Percentiles rank a stretch among this genome's conserved stretches.
phyloP scores from a whole-genome alignment of 2,888 invertebrate species.

The Panorpa germanica region DNA sequence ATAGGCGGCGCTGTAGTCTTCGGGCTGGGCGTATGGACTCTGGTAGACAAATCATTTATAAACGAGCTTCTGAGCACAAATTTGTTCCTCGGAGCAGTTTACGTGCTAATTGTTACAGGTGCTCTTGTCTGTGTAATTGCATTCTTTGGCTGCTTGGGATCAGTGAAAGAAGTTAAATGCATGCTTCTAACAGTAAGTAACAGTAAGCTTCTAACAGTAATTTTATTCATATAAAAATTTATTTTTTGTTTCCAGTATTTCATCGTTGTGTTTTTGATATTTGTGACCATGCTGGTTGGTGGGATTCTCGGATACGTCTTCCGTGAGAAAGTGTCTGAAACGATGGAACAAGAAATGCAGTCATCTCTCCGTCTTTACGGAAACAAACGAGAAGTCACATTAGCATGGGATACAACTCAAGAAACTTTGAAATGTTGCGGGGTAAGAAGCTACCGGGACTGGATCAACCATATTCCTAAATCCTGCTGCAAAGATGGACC shows the following conservation, averaged over 20 bases:
- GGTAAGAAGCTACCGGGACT: conserved; percentile 53
- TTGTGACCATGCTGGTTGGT: conserved; percentile 77
- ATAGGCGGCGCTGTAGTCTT: conserved; percentile 61
- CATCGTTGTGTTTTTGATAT: conserved; percentile 70
- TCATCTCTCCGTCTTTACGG: conserved; percentile 58
- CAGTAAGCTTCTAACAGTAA: too few species aligned
- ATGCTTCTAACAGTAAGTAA: conserved; percentile 70
- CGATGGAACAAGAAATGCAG: conserved; percentile 60
- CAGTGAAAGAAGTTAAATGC: conserved; percentile 86
- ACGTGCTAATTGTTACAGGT: conserved; percentile 67
- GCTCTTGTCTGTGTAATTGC: conserved; percentile 64
- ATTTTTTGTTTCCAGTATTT: conserved; percentile 50
- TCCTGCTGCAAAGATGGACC: conserved; percentile 55
- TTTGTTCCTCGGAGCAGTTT: conserved; percentile 71
- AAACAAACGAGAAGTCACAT: conserved; percentile 44
- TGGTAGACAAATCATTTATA: conserved; percentile 67
- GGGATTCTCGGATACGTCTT: conserved; percentile 84
- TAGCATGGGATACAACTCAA: conserved; percentile 81
- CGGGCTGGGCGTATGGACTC: conserved; percentile 67
- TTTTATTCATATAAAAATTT: conserved; percentile 7
- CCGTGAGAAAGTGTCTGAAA: conserved; percentile 59
- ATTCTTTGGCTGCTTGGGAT: conserved; percentile 82
- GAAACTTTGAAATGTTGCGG: conserved; percentile 71
- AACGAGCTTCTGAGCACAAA: conserved; percentile 73
- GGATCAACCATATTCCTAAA: conserved; percentile 56